Percentiles rank a stretch among this genome's conserved stretches.
Conservation (phyloP, 2,113 vertebrate species). For the Mustela lutreola region DNA sequence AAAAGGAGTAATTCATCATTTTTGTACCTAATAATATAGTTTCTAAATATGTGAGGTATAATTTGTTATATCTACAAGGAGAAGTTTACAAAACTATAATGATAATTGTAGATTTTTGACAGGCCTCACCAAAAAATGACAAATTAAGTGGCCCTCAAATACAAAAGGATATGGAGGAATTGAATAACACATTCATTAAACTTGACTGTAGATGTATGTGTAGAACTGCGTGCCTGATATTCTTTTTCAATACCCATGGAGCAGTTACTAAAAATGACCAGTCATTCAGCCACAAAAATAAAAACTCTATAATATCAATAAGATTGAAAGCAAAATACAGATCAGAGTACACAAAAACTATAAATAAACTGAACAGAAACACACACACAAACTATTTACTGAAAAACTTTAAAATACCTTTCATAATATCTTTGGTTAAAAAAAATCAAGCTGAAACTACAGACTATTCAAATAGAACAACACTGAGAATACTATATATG, state of each 20-base stretch:
- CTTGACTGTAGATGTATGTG: not conserved
- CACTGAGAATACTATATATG: not conserved
- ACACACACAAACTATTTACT: not conserved
- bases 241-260: not conserved
- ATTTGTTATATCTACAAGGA: not conserved
- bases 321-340: not conserved
- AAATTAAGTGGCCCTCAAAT: slow-evolving; percentile 20
- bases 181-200: slow-evolving; percentile 33
- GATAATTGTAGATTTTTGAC: slow-evolving; percentile 31
- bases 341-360: not conserved
- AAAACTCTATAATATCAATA: slow-evolving; percentile 15
- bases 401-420: not conserved
- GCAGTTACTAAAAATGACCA: slow-evolving; percentile 31
- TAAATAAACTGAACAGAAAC: not conserved
- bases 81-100: not conserved
- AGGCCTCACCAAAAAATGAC: not conserved
- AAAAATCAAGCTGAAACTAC: slow-evolving; percentile 38
- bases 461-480: not conserved
- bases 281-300: not conserved
- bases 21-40: not conserved
- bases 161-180: not conserved
- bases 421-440: not conserved
- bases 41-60: slow-evolving; percentile 15
- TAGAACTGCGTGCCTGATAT: not conserved
- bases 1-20: slow-evolving; percentile 17